Percentiles rank a stretch among this genome's conserved stretches.
phyloP scores from a whole-genome alignment of 2,888 invertebrate genomes.

The Polia nebulosa region DNA sequence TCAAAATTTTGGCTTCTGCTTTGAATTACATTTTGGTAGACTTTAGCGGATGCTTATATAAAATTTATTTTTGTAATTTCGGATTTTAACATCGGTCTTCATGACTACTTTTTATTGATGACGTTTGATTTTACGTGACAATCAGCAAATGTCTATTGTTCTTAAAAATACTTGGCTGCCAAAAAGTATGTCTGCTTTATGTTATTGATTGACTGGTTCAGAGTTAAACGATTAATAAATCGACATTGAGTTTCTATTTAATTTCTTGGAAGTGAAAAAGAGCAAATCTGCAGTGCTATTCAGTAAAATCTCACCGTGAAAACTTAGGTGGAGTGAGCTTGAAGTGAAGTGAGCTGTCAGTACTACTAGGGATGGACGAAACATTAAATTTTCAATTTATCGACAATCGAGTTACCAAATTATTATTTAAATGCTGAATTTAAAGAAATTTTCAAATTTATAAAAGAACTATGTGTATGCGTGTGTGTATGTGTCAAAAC shows the following conservation, averaged over 20 bases:
- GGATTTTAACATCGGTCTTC: slow-evolving; percentile 13
- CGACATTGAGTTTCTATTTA: not conserved
- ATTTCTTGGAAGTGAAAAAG: not conserved
- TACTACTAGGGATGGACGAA: too few relatives aligned
- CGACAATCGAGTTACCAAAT: too few relatives aligned
- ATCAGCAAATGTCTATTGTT: slow-evolving; percentile 19
- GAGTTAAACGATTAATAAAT: not conserved
- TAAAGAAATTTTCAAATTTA: too few relatives aligned
- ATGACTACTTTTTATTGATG: not conserved
- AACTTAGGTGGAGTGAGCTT: too few relatives aligned
- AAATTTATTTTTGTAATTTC: slow-evolving; percentile 13
- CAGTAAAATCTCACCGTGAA: too few relatives aligned
- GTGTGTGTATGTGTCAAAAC: too few relatives aligned
- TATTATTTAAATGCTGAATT: too few relatives aligned
- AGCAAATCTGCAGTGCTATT: too few relatives aligned
- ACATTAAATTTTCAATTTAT: too few relatives aligned
- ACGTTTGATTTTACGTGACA: slow-evolving; percentile 15
- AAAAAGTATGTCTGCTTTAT: slow-evolving; percentile 20
- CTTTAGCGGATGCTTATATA: not conserved
- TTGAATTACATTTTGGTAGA: slow-evolving; percentile 56
- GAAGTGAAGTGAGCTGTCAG: too few relatives aligned
- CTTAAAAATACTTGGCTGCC: slow-evolving; percentile 21
- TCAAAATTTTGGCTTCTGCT: slow-evolving; percentile 7
- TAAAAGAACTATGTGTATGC: too few relatives aligned
- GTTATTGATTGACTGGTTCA: slow-evolving; percentile 22